Evolutionary conservation across 1,140 invertebrate genomes (phyloP).

Genomic region (Hestina assimilis): DNA sequence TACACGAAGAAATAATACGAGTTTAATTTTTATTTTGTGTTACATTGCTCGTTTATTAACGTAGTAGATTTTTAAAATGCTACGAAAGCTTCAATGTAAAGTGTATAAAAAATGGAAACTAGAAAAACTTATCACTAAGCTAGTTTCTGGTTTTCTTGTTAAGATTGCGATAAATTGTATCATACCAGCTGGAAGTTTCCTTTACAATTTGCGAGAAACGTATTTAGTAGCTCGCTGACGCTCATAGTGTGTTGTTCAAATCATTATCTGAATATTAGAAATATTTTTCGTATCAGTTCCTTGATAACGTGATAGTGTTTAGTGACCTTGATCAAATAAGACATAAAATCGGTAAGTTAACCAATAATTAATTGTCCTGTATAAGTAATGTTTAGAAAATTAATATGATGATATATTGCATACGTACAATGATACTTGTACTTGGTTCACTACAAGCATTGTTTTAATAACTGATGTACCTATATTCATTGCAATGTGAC

Average conservation of each 20-base stretch:
- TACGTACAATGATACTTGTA: no score
- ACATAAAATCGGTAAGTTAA: neutral
- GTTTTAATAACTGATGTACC: no score
- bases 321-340: neutral
- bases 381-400: no score
- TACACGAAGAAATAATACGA: no score
- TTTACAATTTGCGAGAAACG: neutral
- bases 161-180: slow-evolving; percentile 3
- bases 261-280: neutral
- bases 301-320: neutral
- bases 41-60: no score
- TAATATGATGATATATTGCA: no score
- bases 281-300: neutral
- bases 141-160: neutral
- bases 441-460: no score
- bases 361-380: neutral
- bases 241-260: neutral
- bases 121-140: neutral
- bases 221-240: neutral
- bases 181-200: neutral
- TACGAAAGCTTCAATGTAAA: neutral
- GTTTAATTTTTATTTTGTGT: no score
- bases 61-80: no score
- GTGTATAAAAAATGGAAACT: neutral
- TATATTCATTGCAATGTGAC: no score